Base-by-base conservation (phyloP, 2,888 invertebrate species). In the Phengaris alcon region DNA sequence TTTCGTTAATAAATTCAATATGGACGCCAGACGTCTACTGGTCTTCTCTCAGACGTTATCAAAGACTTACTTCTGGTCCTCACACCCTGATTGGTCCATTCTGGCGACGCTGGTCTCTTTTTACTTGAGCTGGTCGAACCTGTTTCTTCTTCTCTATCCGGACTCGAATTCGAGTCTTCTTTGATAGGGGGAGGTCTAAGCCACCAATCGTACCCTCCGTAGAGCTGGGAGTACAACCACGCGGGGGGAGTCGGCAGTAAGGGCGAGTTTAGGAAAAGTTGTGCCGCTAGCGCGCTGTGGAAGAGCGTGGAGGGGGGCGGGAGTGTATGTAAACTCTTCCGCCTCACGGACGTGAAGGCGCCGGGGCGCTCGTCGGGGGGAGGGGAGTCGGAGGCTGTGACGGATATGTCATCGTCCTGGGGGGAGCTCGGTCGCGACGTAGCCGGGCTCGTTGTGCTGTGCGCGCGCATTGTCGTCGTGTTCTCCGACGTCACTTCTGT, bases 1-100 rank as follows among this genome's bases (percentile, higher is more conserved):
- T 64, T 12, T 64, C 12, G 15, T 35, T 13, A 72, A 44, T 52
- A 72, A 72, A 72, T 72, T 80, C 90, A 97, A 88, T 97, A 97
- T 15, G 97, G 97, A 84, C 97, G 94, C 97, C 97, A 97, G 76
- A 97, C 96, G 83, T 96, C 96, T n/a, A 95, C 94, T 76, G 95
- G 94, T 84, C 88, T 90, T 79, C 91, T 91, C 76, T 93, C 93
- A 1, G 92, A 85, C 6, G 91, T 88, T 57, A 90, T 88, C 44
- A 93, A 84, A 0, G 91, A 87, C 82, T 93, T 93, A 79, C 91
- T 92, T 44, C 93, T 88, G 59, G 92, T 90, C 79, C 91, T 85
- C 35, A 90, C 86, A n/a, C 90, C 90, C 78, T 88, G 90, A 22
- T 93, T 92, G 10, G 86, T 80, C 93, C 92, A 93, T 52, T 92